Percentiles rank a stretch among this genome's conserved stretches.
These are phyloP conservation scores for Meganola albula DNA, from an alignment of 2,888 invertebrate species.

Conservation along the genomic window DNA sequence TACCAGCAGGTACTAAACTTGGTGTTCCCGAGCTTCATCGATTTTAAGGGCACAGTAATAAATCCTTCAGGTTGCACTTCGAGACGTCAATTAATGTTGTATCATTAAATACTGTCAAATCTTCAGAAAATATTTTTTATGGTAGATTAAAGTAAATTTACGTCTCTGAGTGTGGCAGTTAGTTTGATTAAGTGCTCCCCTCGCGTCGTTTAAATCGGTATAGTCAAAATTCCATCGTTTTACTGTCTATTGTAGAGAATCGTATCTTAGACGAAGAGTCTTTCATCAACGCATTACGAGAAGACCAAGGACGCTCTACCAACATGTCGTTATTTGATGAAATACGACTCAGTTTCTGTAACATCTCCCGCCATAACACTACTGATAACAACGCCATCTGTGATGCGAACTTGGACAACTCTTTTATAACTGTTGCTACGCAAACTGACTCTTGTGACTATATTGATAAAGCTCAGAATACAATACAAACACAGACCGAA, in stretches of 20 bases:
- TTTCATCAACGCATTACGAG: constrained; percentile 51
- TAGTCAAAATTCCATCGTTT: too few relatives aligned
- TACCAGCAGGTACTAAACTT: too few relatives aligned
- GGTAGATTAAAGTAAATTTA: too few relatives aligned
- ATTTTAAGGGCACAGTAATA: too few relatives aligned
- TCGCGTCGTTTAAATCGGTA: too few relatives aligned
- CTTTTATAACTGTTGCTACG: constrained; percentile 30
- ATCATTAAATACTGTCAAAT: too few relatives aligned
- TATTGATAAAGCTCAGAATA: constrained; percentile 4
- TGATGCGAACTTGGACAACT: constrained; percentile 21
- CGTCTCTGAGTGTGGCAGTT: too few relatives aligned
- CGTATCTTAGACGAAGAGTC: constrained; percentile 62
- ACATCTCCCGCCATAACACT: constrained; percentile 39
- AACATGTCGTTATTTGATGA: constrained; percentile 67
- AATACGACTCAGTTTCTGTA: constrained; percentile 58
- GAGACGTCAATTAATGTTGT: too few relatives aligned
- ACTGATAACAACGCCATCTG: constrained; percentile 27
- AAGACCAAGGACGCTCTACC: constrained; percentile 55
- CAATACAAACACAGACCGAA: constrained; percentile 33
- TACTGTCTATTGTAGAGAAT: constrained; percentile 41
- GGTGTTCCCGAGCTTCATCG: too few relatives aligned
- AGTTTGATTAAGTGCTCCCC: too few relatives aligned
- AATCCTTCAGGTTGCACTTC: too few relatives aligned
- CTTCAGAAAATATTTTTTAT: too few relatives aligned
- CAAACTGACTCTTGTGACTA: constrained; percentile 22